phyloP scores from a whole-genome alignment of 2,888 invertebrate genomes.

The Lutraria lutraria region DNA sequence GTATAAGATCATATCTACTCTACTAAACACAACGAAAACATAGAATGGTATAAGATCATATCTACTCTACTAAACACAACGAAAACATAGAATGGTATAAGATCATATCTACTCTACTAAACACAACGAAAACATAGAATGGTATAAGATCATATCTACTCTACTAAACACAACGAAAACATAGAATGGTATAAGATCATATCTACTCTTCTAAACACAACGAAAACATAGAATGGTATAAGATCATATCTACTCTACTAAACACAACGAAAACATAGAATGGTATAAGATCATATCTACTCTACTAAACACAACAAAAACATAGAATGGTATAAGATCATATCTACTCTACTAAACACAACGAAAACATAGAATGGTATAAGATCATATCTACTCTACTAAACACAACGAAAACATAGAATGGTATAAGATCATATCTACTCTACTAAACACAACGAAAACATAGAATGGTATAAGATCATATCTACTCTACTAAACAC shows the following conservation, averaged over 20 bases:
- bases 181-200: conserved; percentile 76
- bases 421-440: conserved; percentile 76
- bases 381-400: conserved; percentile 70
- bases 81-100: conserved; percentile 74
- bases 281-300: conserved; percentile 76
- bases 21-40: conserved; percentile 61
- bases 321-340: conserved; percentile 77
- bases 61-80: conserved; percentile 66
- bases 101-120: conserved; percentile 71
- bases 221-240: conserved; percentile 75
- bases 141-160: conserved; percentile 75
- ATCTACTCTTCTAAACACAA: conserved; percentile 66
- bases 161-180: conserved; percentile 59
- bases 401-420: conserved; percentile 67
- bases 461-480: conserved; percentile 77
- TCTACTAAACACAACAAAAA: conserved; percentile 58
- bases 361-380: conserved; percentile 74
- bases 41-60: conserved; percentile 75
- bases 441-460: conserved; percentile 58
- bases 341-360: conserved; percentile 66
- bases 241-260: conserved; percentile 70
- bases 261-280: conserved; percentile 67
- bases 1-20: conserved; percentile 74
- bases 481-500: conserved; percentile 66
- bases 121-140: conserved; percentile 69